phyloP scores from a whole-genome alignment of 2,797 vertebrate genomes.

The Numenius phaeopus region DNA sequence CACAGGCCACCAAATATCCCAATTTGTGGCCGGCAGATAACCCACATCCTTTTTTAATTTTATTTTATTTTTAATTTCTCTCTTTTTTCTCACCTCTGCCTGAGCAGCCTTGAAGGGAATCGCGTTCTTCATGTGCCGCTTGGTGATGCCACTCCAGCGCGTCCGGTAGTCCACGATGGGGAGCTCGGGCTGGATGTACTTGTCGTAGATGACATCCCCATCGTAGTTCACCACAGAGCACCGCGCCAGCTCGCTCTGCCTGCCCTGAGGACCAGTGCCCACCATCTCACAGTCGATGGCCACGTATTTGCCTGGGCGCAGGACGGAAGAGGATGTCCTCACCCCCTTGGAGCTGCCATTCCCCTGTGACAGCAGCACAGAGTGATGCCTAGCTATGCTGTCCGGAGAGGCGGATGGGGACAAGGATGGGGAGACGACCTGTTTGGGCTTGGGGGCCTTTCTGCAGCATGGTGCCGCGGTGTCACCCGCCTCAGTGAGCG shows the following conservation, averaged over 20 bases:
- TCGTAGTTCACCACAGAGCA: constrained; percentile 91
- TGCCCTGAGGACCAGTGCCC: constrained; percentile 89
- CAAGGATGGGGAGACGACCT: fast-evolving
- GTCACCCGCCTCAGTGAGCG: fast-evolving
- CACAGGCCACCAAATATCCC: not conserved
- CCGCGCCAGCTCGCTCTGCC: constrained; percentile 88
- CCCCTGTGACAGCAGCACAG: not conserved
- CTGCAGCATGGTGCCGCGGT: fast-evolving
- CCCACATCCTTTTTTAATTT: fast-evolving
- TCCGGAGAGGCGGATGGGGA: not conserved
- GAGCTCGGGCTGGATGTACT: constrained; percentile 86
- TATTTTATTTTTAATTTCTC: no score
- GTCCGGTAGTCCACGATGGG: constrained; percentile 91
- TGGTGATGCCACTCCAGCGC: constrained; percentile 92
- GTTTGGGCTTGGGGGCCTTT: constrained; percentile 30
- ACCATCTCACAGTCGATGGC: constrained; percentile 99
- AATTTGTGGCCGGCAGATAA: not conserved
- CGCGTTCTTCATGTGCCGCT: constrained; percentile 84
- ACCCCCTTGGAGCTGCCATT: not conserved
- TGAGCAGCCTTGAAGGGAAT: constrained; percentile 85
- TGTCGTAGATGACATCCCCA: constrained; percentile 89
- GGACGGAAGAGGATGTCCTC: fast-evolving
- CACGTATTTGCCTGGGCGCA: constrained; percentile 76
- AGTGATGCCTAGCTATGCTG: not conserved
- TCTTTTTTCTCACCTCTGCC: constrained; percentile 84